A percentile compares a stretch with the other conserved stretches of the same genome.
Evolutionary conservation across 2,113 vertebrate species (phyloP).

Genomic region (Petroica traversi): DNA sequence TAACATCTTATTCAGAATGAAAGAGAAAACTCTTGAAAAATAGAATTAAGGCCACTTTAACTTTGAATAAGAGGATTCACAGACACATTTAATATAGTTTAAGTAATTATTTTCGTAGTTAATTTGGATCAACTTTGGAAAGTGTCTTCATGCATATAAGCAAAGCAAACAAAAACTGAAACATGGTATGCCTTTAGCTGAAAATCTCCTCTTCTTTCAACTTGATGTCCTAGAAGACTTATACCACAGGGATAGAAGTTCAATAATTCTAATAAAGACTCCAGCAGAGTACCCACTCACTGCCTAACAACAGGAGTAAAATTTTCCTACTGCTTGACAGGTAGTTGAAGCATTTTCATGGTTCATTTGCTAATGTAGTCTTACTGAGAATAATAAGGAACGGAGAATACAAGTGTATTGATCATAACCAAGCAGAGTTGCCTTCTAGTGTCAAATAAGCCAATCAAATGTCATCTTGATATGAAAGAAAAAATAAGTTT

Average conservation of each 20-base stretch:
- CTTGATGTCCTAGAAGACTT: neutral
- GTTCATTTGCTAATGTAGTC: constrained; percentile 49
- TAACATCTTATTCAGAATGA: neutral
- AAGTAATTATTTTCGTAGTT: neutral
- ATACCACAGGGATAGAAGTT: neutral
- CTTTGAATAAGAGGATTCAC: neutral
- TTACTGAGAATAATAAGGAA: constrained; percentile 40
- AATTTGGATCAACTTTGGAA: neutral
- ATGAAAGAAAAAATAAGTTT: constrained; percentile 75
- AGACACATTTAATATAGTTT: neutral
- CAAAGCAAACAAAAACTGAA: neutral
- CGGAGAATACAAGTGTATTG: constrained; percentile 75
- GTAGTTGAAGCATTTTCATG: constrained; percentile 47
- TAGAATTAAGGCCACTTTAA: neutral
- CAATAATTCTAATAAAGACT: neutral
- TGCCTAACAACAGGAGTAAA: neutral
- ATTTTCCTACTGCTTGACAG: constrained; percentile 39
- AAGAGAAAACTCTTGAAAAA: constrained; percentile 7
- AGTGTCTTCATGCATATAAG: neutral
- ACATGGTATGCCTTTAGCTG: neutral
- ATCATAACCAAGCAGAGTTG: constrained; percentile 66
- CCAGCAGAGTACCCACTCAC: neutral
- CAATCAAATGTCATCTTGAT: constrained; percentile 73
- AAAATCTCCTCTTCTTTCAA: neutral
- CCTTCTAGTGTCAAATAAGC: constrained; percentile 68